Base-by-base conservation (phyloP, 2,113 vertebrate species). In the Malurus melanocephalus region DNA sequence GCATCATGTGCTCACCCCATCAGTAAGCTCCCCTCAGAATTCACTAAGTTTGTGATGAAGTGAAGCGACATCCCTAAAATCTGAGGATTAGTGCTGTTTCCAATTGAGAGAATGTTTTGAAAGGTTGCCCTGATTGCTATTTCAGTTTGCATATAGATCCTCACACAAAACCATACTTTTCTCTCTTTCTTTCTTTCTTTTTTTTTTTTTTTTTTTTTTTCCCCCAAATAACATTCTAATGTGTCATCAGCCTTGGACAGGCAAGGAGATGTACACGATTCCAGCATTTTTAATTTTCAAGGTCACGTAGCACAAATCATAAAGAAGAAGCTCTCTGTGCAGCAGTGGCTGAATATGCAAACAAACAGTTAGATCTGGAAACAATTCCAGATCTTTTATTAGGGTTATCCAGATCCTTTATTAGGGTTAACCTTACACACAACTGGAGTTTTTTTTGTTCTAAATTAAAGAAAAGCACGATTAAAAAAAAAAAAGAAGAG, bases 291-390 rank as follows among this genome's bases (percentile, higher is more conserved):
- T 72, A 33, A 84, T 90, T 93, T 90, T 74, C 59, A 88, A 95
- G 90, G 81, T 85, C 65, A 88, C 1, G 23, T 42, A 69, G 66
- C 20, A 43, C 52, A 81, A 81, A 72, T 43, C 43, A n/a, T 15
- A 45, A 71, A 87, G 55, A 15, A 57, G 82, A 16, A 62, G n/a
- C 55, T 87, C 51, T 90, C 87, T 42, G 51, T 60, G 26, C 16
- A 75, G 40, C 49, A 80, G 62, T 55, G 76, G 72, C 19, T 80
- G 59, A 55, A 76, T 13, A 57, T n/a, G 27, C 57, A 87, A 82
- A 83, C 67, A 91, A 86, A 69, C 38, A 76, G 48, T 45, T 73
- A 84, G 88, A 69, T 88, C 90, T 94, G 80, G 78, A 93, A 96
- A 87, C 69, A 81, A 86, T 84, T 83, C 85, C 69, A 88, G 42